Conservation (phyloP, 2,113 vertebrate genomes). For the Stomatorhinus ivindoensis region DNA sequence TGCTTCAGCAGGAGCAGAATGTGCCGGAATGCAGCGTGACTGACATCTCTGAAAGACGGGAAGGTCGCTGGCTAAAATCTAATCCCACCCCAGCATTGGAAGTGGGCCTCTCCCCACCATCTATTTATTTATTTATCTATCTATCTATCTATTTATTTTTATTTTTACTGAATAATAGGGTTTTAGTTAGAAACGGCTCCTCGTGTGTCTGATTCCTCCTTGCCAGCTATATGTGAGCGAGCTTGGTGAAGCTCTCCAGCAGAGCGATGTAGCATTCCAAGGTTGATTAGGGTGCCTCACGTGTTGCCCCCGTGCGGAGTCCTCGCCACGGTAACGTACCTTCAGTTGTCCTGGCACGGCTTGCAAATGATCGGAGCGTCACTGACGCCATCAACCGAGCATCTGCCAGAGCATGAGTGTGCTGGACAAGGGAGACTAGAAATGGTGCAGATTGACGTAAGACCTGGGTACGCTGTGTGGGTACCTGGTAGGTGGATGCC, state of each 20-base stretch:
- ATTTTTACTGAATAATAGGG: not conserved
- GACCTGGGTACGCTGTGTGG: not conserved
- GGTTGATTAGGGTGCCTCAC: not conserved
- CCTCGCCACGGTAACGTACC: not conserved
- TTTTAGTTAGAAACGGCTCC: not conserved
- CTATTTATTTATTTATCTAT: not conserved
- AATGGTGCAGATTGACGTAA: not conserved
- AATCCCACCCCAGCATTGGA: not conserved
- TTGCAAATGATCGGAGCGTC: not conserved
- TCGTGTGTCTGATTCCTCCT: not conserved
- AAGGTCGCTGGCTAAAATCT: not conserved
- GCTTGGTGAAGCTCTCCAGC: not conserved
- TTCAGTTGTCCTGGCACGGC: not conserved
- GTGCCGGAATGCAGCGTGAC: not conserved
- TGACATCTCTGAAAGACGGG: not conserved
- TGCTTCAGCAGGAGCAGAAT: not conserved
- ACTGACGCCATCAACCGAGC: not conserved
- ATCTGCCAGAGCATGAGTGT: not conserved
- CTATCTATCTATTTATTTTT: not conserved
- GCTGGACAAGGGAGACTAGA: not conserved
- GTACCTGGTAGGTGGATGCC: conserved; percentile 4
- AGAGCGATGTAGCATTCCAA: not conserved
- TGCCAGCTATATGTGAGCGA: not conserved
- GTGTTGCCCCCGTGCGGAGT: not conserved
- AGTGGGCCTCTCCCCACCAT: not conserved